phyloP scores from a whole-genome alignment of 2,888 invertebrate species.

The Drymonia ruficornis region DNA sequence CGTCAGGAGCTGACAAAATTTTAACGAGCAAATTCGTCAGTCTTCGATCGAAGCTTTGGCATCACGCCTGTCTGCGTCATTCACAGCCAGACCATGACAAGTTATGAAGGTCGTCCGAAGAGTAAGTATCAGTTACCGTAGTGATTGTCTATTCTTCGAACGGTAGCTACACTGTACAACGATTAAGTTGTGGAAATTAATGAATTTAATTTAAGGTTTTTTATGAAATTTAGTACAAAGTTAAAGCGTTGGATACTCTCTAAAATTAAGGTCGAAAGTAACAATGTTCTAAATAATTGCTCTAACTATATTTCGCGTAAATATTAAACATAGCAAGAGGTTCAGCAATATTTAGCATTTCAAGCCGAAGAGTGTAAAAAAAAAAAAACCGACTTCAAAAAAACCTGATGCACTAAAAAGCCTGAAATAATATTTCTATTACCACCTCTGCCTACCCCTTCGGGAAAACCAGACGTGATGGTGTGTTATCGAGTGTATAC shows the following conservation, averaged over 20 bases:
- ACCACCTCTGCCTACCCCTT: no score
- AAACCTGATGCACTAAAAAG: no score
- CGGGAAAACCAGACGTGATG: no score
- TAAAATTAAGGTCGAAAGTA: neutral
- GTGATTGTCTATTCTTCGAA: conserved; percentile 11
- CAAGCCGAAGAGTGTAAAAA: no score
- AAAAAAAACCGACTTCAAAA: no score
- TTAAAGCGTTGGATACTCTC: no score
- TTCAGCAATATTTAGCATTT: no score
- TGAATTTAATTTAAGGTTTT: neutral
- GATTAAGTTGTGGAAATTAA: neutral
- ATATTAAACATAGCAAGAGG: no score
- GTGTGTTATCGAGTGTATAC: no score
- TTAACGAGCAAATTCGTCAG: conserved; percentile 21
- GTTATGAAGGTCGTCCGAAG: conserved; percentile 23
- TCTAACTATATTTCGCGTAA: neutral
- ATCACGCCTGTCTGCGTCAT: conserved; percentile 37
- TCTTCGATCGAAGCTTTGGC: conserved; percentile 32
- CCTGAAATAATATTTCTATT: no score
- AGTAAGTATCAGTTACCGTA: conserved; percentile 25
- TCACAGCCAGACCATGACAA: conserved; percentile 19
- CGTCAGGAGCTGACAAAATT: conserved; percentile 12
- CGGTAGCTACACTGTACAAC: neutral
- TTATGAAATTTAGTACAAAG: neutral
- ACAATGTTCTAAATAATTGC: neutral